Percentiles rank a stretch among this genome's conserved stretches.
These are phyloP conservation scores for Diuraphis noxia DNA, from an alignment of 1,140 invertebrate genomes.

Conservation along the genomic window DNA sequence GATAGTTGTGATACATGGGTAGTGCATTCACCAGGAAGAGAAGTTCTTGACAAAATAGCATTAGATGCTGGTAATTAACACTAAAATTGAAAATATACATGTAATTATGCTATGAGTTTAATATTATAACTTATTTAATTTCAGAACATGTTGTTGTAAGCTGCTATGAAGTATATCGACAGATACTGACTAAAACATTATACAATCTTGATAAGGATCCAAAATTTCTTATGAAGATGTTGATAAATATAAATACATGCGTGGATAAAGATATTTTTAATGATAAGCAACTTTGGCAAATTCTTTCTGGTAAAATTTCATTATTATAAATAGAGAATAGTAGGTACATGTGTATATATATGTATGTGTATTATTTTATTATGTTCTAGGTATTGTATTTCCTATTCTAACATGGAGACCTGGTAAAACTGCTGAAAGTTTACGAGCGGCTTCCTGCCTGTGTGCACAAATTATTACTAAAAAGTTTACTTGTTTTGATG, in stretches of 20 bases:
- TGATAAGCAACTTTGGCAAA: slow-evolving; percentile 48
- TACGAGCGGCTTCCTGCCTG: slow-evolving; percentile 76
- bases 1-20: slow-evolving; percentile 38
- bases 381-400: slow-evolving; percentile 68
- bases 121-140: neutral
- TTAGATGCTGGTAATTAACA: slow-evolving; percentile 26
- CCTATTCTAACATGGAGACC: slow-evolving; percentile 80
- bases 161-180: slow-evolving; percentile 25
- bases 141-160: slow-evolving; percentile 22
- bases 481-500: neutral
- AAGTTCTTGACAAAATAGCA: slow-evolving; percentile 46
- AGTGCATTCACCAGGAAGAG: slow-evolving; percentile 34
- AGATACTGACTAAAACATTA: slow-evolving; percentile 29
- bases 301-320: slow-evolving; percentile 26
- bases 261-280: slow-evolving; percentile 35
- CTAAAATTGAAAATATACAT: neutral
- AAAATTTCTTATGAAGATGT: slow-evolving; percentile 43
- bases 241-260: slow-evolving; percentile 41
- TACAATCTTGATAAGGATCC: slow-evolving; percentile 37
- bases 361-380: neutral
- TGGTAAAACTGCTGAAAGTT: slow-evolving; percentile 77
- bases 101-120: neutral
- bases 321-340: neutral
- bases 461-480: slow-evolving; percentile 65
- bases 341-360: neutral